phyloP scores from a whole-genome alignment of 2,113 vertebrate genomes.

The Hiodon alosoides region DNA sequence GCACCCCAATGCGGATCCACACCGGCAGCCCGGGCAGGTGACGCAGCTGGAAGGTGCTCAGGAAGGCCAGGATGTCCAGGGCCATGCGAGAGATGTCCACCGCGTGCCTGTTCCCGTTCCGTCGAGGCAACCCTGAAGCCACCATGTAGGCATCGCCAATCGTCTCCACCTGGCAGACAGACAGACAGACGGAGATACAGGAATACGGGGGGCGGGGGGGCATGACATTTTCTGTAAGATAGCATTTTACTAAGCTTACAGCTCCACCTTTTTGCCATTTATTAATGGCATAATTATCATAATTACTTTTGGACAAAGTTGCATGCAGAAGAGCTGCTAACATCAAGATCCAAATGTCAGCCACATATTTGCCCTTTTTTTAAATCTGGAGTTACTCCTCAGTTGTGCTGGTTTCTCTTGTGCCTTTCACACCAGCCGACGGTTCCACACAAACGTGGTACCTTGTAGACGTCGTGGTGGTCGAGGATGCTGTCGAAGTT shows the following conservation, averaged over 20 bases:
- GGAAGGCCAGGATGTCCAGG: constrained; percentile 87
- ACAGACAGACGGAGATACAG: not conserved
- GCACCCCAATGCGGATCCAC: constrained; percentile 95
- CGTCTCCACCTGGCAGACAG: constrained; percentile 81
- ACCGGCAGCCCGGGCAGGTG: constrained; percentile 88
- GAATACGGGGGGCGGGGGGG: not conserved
- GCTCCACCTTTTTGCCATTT: not conserved
- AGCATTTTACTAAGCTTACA: not conserved
- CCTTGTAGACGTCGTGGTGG: constrained; percentile 96
- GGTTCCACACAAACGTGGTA: constrained; percentile 25
- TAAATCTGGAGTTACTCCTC: no score
- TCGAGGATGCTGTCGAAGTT: constrained; percentile 92
- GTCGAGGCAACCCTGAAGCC: constrained; percentile 82
- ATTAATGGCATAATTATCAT: not conserved
- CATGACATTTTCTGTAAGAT: not conserved
- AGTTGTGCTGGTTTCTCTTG: not conserved
- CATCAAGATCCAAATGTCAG: no score
- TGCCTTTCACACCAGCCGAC: not conserved
- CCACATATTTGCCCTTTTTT: no score
- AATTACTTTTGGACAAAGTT: not conserved
- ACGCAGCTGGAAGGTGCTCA: constrained; percentile 84
- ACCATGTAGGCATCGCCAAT: constrained; percentile 98
- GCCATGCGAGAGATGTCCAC: constrained; percentile 93
- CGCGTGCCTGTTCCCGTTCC: constrained; percentile 87
- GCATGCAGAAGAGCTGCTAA: no score